Percentiles rank a stretch among this genome's conserved stretches.
Evolutionary conservation across 53 echinoderm and acorn worm species (phyloP).

Genomic region (Astropecten irregularis): DNA sequence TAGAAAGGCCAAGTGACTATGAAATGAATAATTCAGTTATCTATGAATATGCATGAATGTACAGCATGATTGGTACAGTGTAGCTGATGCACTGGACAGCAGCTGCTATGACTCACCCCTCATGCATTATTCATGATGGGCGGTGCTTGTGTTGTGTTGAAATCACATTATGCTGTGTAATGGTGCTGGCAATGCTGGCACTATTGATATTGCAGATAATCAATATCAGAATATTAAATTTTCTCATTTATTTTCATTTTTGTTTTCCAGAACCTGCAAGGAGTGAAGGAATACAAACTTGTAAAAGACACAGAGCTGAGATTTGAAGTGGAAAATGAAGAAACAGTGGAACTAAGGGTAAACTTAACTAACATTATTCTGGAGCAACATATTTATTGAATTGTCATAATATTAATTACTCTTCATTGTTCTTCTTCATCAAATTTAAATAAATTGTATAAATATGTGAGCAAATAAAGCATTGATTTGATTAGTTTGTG

Average conservation of each 20-base stretch:
- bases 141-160: too few species aligned
- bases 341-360: conserved; percentile 54
- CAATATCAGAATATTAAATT: background rate
- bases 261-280: conserved; percentile 31
- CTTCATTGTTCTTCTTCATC: too few species aligned
- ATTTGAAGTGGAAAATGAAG: conserved; percentile 95
- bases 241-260: background rate
- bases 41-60: conserved; percentile 31
- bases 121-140: background rate
- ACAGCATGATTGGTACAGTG: background rate
- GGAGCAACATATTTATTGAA: too few species aligned
- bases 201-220: background rate
- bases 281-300: conserved; percentile 68
- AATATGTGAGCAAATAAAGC: too few species aligned
- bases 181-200: too few species aligned
- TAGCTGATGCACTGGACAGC: background rate
- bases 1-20: background rate
- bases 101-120: background rate
- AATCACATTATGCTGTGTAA: conserved; percentile 33
- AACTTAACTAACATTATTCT: background rate
- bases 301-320: conserved; percentile 85
- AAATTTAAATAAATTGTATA: too few species aligned
- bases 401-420: too few species aligned
- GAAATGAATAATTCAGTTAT: background rate
- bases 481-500: too few species aligned